phyloP scores from a whole-genome alignment of 2,113 vertebrate genomes.

The Petrocephalus zakoni region DNA sequence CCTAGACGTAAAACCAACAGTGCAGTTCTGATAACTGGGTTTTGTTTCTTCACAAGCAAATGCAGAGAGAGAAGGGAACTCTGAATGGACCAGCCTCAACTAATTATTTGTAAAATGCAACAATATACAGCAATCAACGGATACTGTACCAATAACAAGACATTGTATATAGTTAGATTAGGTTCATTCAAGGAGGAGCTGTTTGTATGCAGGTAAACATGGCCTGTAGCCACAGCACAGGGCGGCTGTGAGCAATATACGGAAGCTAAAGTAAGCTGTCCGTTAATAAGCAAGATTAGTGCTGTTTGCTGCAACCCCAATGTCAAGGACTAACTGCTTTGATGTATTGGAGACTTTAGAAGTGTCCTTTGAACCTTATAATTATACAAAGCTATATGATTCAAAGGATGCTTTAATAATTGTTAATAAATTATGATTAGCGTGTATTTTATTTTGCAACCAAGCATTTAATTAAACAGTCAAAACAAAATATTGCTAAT shows the following conservation, averaged over 20 bases:
- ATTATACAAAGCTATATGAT: not conserved
- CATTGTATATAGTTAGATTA: not conserved
- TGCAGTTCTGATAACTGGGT: not conserved
- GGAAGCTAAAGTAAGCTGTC: not conserved
- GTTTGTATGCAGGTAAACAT: not conserved
- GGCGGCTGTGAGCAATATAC: not conserved
- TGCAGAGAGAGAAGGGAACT: not conserved
- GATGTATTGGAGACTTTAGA: not conserved
- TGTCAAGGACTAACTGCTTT: not conserved
- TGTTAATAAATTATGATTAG: not conserved
- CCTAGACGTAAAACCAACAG: not conserved
- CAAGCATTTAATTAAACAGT: not conserved
- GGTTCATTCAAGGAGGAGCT: not conserved
- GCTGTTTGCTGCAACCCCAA: not conserved
- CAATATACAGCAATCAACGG: not conserved
- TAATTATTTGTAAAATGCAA: not conserved
- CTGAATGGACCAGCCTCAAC: not conserved
- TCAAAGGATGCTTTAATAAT: not conserved
- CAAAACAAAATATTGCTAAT: slow-evolving; percentile 1
- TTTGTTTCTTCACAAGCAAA: not conserved
- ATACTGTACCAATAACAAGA: not conserved
- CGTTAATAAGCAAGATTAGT: not conserved
- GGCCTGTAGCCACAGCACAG: not conserved
- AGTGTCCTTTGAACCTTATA: not conserved
- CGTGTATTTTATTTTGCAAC: not conserved